Conservation (phyloP, 2,888 invertebrate species). For the Eristalinus sepulchralis region DNA sequence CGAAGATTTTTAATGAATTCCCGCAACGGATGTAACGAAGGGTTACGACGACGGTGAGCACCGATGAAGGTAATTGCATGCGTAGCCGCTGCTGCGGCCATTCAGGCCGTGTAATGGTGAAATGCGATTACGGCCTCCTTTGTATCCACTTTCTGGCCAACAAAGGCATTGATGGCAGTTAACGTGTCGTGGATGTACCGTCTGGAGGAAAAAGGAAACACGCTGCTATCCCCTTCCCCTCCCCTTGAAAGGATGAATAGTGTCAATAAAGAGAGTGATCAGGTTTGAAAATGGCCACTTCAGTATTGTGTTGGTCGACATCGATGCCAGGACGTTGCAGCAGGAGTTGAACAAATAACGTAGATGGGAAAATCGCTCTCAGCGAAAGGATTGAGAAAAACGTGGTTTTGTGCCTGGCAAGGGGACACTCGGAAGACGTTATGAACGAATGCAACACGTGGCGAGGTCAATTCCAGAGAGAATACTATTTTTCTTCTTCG, state of each 20-base stretch:
- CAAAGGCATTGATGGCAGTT: neutral
- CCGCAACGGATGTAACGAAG: no score
- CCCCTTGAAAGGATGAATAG: neutral
- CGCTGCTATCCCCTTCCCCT: neutral
- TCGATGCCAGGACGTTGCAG: neutral
- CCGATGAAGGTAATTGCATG: neutral
- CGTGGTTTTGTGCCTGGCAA: neutral
- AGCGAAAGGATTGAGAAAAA: neutral
- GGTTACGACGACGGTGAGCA: neutral
- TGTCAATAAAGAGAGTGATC: neutral
- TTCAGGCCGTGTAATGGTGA: neutral
- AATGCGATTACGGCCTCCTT: neutral
- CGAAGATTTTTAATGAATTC: neutral
- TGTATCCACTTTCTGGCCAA: neutral
- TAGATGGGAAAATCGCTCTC: neutral
- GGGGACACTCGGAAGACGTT: neutral
- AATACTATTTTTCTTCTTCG: neutral
- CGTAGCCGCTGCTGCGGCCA: neutral
- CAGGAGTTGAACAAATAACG: neutral
- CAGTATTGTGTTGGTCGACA: no score
- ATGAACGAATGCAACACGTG: neutral
- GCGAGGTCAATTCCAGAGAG: neutral
- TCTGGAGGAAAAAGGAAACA: neutral
- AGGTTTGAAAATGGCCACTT: neutral
- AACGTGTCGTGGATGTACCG: neutral